Base-by-base conservation (phyloP, 2,113 vertebrate species). In the Melanocharis versteri region DNA sequence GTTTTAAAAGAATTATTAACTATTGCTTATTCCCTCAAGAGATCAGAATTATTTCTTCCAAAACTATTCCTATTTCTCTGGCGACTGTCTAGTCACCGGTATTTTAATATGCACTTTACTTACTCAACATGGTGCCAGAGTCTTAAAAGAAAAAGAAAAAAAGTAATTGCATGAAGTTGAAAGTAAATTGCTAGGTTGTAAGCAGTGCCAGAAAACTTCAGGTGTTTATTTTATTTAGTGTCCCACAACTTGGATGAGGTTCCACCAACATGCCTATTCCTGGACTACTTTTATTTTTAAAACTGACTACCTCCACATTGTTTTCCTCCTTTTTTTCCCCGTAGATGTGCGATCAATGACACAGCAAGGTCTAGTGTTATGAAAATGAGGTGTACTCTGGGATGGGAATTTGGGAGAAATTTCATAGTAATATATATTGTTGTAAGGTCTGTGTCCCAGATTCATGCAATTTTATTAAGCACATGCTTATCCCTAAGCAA, bases 11-110 rank as follows among this genome's bases (percentile, higher is more conserved):
- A 76, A 75, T 95, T 95, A 87, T 72, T 87, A 97, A 90, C 77
- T 81, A 89, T 26, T 54, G 37, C 13, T 93, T 90, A 94, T 96
- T 96, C 93, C 83, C 77, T 93, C 69, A 94, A 87, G 77, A 97
- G 77, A 88, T 57, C 31, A 61, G 33, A 76, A 90, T 84, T n/a
- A 93, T 89, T 95, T 71, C 58, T 95, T 88, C 65, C 61, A 72
- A 64, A 84, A 82, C 30, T 77, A 16, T 70, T 90, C 45, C 48
- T 64, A 33, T 79, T 88, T 97, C 79, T 89, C 39, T 15, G 2
- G 27, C 0, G 6, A 90, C 78, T 60, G 33, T 51, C 71, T 39
- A 92, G 26, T 64, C 61, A 78, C 15, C 47, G 21, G 39, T 28
- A 94, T 91, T 94, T 93, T 88, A 86, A 94, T 91, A 70, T 73